Percentiles rank a stretch among this genome's conserved stretches.
phyloP scores from a whole-genome alignment of 2,797 vertebrate species.

The Anableps anableps region DNA sequence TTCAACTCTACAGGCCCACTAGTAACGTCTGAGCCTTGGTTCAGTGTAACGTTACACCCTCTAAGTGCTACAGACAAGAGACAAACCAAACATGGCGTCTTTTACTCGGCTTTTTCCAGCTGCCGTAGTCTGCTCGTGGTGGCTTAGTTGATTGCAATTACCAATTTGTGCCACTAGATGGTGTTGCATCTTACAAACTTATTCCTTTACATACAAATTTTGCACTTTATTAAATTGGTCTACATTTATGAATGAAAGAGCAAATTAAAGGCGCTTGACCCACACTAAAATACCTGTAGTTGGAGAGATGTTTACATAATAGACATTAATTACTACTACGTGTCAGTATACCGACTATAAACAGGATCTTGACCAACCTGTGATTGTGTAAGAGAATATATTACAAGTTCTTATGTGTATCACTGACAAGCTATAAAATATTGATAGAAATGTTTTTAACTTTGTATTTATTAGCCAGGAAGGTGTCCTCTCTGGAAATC shows the following conservation, averaged over 20 bases:
- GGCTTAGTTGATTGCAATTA: not conserved
- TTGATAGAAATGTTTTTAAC: constrained; percentile 27
- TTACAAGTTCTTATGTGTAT: constrained; percentile 16
- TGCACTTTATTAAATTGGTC: not conserved
- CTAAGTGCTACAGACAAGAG: not conserved
- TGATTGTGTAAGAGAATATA: constrained; percentile 6
- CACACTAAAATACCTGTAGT: not conserved
- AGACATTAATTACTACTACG: not conserved
- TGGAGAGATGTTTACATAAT: constrained; percentile 21
- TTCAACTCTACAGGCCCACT: not conserved
- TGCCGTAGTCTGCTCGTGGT: not conserved
- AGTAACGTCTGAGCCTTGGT: not conserved
- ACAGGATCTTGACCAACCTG: not conserved
- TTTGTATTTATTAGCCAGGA: constrained; percentile 39
- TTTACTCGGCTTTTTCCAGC: not conserved
- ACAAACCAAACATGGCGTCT: not conserved
- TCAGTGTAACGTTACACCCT: not conserved
- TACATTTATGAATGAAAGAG: constrained; percentile 15
- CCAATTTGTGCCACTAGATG: not conserved
- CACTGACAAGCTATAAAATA: constrained; percentile 25
- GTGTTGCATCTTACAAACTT: not conserved
- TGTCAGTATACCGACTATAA: not conserved
- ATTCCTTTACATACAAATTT: not conserved
- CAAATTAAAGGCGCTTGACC: constrained; percentile 12
- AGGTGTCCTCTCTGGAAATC: constrained; percentile 16